Evolutionary conservation across 2,797 vertebrate genomes (phyloP).

Genomic region (Argentina silus): DNA sequence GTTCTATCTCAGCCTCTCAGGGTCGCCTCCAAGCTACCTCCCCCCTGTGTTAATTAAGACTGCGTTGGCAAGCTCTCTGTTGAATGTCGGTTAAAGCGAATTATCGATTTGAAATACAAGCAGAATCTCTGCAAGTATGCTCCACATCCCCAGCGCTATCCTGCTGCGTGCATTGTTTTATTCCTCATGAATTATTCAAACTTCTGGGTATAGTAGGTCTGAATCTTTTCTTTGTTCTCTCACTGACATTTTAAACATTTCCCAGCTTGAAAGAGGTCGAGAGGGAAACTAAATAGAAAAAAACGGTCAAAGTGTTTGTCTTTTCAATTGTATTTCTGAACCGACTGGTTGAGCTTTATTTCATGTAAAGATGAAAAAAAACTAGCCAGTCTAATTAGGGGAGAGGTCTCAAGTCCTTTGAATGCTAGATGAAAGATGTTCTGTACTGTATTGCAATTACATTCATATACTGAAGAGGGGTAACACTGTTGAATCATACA

Average conservation of each 20-base stretch:
- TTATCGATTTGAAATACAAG: slow-evolving; percentile 61
- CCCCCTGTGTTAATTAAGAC: slow-evolving; percentile 56
- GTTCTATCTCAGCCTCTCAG: background rate
- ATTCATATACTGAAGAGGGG: slow-evolving; percentile 5
- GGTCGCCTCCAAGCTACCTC: slow-evolving; percentile 7
- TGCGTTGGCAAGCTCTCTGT: slow-evolving; percentile 33
- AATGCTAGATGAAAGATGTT: slow-evolving; percentile 61
- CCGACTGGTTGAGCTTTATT: slow-evolving; percentile 54
- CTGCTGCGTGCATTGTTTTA: slow-evolving; percentile 62
- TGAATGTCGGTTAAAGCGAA: slow-evolving; percentile 49
- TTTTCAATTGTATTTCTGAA: slow-evolving; percentile 39
- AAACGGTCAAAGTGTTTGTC: slow-evolving; percentile 42
- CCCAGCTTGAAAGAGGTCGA: slow-evolving; percentile 38
- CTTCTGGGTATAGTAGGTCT: slow-evolving; percentile 22
- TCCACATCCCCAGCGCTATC: slow-evolving; percentile 26
- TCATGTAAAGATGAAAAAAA: background rate
- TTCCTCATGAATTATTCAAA: slow-evolving; percentile 72
- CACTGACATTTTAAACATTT: slow-evolving; percentile 54
- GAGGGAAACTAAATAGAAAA: slow-evolving; percentile 45
- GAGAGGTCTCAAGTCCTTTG: slow-evolving; percentile 41
- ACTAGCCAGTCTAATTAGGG: background rate
- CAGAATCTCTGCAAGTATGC: slow-evolving; percentile 36
- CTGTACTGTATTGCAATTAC: slow-evolving; percentile 9
- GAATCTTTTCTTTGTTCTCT: slow-evolving; percentile 41
- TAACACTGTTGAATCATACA: background rate